Conservation (phyloP, 2,797 vertebrate species). For the Galagoides demidoff region DNA sequence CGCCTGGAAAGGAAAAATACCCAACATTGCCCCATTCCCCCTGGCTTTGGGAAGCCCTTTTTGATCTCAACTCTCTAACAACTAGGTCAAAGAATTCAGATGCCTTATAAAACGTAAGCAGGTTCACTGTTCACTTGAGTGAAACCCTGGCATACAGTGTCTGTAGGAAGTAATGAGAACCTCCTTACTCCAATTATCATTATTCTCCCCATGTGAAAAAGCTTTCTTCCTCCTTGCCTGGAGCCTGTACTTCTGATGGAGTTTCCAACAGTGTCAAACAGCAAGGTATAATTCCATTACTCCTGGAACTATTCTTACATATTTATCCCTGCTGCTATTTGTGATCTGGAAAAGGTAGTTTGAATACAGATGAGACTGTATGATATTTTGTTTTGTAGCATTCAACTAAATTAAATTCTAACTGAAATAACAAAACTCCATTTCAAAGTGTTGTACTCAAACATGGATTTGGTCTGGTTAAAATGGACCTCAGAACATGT, state of each 20-base stretch:
- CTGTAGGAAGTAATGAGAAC: slow-evolving; percentile 47
- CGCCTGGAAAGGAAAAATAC: not conserved
- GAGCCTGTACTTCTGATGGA: slow-evolving; percentile 12
- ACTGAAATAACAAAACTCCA: not conserved
- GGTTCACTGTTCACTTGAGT: slow-evolving; percentile 53
- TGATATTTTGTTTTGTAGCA: not conserved
- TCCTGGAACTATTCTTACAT: slow-evolving; percentile 52
- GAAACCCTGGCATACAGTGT: not conserved
- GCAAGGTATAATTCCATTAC: slow-evolving; percentile 72
- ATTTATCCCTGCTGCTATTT: slow-evolving; percentile 69
- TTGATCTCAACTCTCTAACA: not conserved
- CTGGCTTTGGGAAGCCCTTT: not conserved
- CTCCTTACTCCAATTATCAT: slow-evolving; percentile 61
- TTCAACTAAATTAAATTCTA: slow-evolving; percentile 2
- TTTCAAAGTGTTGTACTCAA: not conserved
- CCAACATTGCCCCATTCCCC: not conserved
- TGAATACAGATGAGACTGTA: slow-evolving; percentile 56
- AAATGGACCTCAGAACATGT: not conserved
- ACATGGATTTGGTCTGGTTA: not conserved
- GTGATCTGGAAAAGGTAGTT: slow-evolving; percentile 42
- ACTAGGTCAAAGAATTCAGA: slow-evolving; percentile 8
- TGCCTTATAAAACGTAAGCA: not conserved
- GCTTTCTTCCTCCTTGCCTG: slow-evolving; percentile 42
- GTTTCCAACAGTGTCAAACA: slow-evolving; percentile 65
- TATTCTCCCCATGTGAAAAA: slow-evolving; percentile 49